Evolutionary conservation across 2,888 invertebrate species (phyloP).

Genomic region (Pomacea canaliculata): DNA sequence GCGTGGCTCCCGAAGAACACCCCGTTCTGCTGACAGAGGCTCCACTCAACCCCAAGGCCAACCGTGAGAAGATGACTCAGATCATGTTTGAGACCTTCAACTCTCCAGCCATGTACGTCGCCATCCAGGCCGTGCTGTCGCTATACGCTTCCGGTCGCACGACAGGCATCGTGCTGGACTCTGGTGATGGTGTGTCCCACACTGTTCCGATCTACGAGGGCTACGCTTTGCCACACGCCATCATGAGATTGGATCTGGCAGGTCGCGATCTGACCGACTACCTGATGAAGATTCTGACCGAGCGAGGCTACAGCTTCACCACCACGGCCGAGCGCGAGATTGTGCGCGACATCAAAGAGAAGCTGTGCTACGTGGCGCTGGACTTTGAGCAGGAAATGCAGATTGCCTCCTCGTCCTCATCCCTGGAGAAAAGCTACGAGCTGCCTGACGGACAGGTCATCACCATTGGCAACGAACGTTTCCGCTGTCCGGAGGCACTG

Average conservation of each 20-base stretch:
- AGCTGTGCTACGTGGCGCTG: constrained; percentile 91
- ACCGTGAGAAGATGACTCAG: constrained; percentile 89
- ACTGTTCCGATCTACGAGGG: constrained; percentile 80
- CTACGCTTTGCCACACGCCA: constrained; percentile 54
- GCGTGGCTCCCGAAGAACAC: constrained; percentile 79
- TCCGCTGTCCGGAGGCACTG: constrained; percentile 80
- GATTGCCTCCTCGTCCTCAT: constrained; percentile 79
- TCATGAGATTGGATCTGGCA: constrained; percentile 50
- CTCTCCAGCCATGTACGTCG: constrained; percentile 90
- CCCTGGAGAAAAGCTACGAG: constrained; percentile 88
- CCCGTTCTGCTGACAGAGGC: constrained; percentile 76
- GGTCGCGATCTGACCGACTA: constrained; percentile 56
- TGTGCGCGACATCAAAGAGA: constrained; percentile 93
- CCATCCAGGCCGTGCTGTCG: constrained; percentile 92
- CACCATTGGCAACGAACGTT: constrained; percentile 65
- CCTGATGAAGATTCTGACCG: constrained; percentile 73
- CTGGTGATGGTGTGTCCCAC: constrained; percentile 95
- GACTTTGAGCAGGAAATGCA: constrained; percentile 91
- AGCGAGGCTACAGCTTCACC: constrained; percentile 64
- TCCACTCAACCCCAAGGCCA: constrained; percentile 89
- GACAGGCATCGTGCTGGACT: constrained; percentile 94
- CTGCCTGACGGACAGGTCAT: constrained; percentile 68
- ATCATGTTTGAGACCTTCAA: constrained; percentile 74
- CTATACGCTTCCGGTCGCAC: constrained; percentile 96
- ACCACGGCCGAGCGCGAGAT: constrained; percentile 90